These are phyloP conservation scores for Aegithalos caudatus DNA, from an alignment of 2,113 vertebrate genomes.

Conservation along the genomic window DNA sequence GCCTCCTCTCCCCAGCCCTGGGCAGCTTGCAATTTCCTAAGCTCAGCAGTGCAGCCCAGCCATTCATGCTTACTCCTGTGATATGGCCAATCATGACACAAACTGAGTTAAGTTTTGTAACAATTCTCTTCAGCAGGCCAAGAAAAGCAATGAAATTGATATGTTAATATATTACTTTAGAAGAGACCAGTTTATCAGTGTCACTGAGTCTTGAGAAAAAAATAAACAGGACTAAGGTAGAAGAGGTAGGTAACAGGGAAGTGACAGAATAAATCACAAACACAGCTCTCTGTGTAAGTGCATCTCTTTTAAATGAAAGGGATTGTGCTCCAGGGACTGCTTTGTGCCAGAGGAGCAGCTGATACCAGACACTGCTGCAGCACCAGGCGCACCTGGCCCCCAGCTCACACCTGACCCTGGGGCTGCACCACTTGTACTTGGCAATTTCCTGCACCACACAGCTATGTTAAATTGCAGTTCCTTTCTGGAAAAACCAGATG, in stretches of 20 bases:
- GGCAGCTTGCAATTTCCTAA: neutral
- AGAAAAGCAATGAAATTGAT: neutral
- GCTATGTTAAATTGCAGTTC: neutral
- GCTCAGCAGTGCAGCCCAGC: neutral
- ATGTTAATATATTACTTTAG: neutral
- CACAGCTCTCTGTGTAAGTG: neutral
- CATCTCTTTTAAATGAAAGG: neutral
- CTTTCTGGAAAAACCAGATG: conserved; percentile 22
- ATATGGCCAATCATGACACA: neutral
- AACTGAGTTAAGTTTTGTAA: neutral
- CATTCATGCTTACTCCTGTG: neutral
- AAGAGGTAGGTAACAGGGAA: neutral
- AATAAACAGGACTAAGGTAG: neutral
- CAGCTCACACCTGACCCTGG: neutral
- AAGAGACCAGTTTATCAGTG: neutral
- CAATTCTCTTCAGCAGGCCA: neutral
- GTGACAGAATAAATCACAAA: neutral
- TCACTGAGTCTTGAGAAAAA: neutral
- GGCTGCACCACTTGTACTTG: neutral
- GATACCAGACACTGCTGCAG: neutral
- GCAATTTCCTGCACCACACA: neutral
- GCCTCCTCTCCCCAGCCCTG: neutral
- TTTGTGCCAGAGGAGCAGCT: neutral
- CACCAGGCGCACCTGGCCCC: neutral
- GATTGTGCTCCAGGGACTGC: neutral